A percentile compares a stretch with the other conserved stretches of the same genome.
Conservation (phyloP, 2,113 vertebrate species). For the human region GRCh38 chr6:873001-873500, state of each 20-base stretch:
- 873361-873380: background rate
- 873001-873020: background rate
- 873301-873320: background rate
- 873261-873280: background rate
- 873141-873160: background rate
- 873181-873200: background rate
- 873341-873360: background rate
- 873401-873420: background rate
- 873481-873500: background rate
- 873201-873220: background rate
- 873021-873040: background rate
- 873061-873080: background rate
- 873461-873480: background rate
- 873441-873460: too few species aligned
- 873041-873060: background rate
- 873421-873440: background rate
- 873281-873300: background rate
- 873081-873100: background rate
- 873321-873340: background rate
- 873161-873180: background rate
- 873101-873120: background rate
- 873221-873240: background rate
- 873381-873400: background rate
- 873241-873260: background rate
- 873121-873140: background rate